A percentile compares a stretch with the other conserved stretches of the same genome.
These are phyloP conservation scores for Propithecus perrieri DNA, from an alignment of 2,797 vertebrate genomes.

Conservation along the genomic window DNA sequence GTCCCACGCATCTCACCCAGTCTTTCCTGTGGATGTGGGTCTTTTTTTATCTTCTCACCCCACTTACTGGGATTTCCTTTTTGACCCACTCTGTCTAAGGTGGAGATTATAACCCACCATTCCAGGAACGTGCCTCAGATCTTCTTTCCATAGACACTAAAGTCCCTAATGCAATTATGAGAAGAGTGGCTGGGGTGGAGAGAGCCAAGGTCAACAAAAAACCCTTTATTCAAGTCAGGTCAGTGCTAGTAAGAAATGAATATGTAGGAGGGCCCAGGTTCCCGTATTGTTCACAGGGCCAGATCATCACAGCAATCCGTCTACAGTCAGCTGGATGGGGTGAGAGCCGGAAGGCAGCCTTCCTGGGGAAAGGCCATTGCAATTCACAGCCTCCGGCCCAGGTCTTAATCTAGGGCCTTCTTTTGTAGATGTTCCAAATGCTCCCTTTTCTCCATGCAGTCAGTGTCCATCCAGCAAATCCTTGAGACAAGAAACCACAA, in stretches of 20 bases:
- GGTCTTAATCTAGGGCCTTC: background rate
- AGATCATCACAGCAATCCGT: background rate
- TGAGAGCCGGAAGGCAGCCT: background rate
- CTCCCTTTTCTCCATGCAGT: background rate
- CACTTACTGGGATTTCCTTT: background rate
- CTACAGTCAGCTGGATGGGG: background rate
- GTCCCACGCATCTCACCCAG: background rate
- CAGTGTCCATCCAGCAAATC: background rate
- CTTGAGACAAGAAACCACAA: background rate
- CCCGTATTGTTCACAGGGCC: background rate
- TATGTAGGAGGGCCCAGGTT: background rate
- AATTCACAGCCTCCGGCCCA: background rate
- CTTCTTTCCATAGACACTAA: background rate
- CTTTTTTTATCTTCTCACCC: background rate
- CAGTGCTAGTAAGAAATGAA: background rate
- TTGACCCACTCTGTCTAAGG: background rate
- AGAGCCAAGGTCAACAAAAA: background rate
- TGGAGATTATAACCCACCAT: background rate
- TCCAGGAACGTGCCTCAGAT: background rate
- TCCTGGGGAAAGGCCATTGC: background rate
- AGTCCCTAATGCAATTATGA: background rate
- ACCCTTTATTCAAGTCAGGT: background rate
- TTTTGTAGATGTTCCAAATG: background rate
- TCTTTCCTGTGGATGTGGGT: background rate
- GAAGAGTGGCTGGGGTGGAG: background rate